Evolutionary conservation across 2,797 vertebrate genomes (phyloP), one percentile per base, ranked within the genome.

Genomic region (Sylvilagus floridanus): DNA sequence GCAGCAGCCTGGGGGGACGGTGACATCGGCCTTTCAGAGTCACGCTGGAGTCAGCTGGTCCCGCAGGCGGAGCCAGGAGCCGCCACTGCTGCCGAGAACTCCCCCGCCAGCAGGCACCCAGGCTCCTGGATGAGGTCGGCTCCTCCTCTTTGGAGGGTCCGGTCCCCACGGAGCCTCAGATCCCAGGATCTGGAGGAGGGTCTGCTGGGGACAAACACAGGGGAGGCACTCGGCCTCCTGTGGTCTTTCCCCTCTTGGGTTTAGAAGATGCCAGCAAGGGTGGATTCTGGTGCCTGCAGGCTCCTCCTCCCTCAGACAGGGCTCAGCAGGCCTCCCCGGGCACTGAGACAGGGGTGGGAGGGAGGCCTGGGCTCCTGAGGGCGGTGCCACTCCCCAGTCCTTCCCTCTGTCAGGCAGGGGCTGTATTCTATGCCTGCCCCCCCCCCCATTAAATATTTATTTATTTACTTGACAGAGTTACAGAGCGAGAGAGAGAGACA

Each of bases 101-200:
- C 76, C 81, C 3, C 1, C 22, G 37, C 96, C 97, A 97, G 96
- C 97, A 95, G 82, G 47, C 60, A 84, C 91, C 47, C 94, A 91
- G 94, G 57, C 75, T 90, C 35, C 42, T 79, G 68, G 50, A n/a
- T 3, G 37, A 88, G 72, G 71, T 24, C 0, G 0, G 3, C 6
- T 30, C 76, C 78, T 93, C 79, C 90, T 63, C 54, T 57, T 4
- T 4, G 54, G 91, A 89, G 88, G 88, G 22, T 35, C 69, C 0
- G 0, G 75, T 96, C 94, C 84, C 96, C 1, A 0, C 0, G 73
- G 95, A 91, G 72, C 57, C 54, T 21, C 95, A 87, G 95, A 93
- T 93, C n/a, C 90, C 95, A 95, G 92, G 88, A 92, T 78, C 92
- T 76, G 5, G 0, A 88, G 26, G 22, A 57, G 68, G 72, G 77